A percentile compares a stretch with the other conserved stretches of the same genome.
These are phyloP conservation scores for Acrocyrtus sp. DNA, from an alignment of 2,888 invertebrate species.

Conservation along the genomic window DNA sequence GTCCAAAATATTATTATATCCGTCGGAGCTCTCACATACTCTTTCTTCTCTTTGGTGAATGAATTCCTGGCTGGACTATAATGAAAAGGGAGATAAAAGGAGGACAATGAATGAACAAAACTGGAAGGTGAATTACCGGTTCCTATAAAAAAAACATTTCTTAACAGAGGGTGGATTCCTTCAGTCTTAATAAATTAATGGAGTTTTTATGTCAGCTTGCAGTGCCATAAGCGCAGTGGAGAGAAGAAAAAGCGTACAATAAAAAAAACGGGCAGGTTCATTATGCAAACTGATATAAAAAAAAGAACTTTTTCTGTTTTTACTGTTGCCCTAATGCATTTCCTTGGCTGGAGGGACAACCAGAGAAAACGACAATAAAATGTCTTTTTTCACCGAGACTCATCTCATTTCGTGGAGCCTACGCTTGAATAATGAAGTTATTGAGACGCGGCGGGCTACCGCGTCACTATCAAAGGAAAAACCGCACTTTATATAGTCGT, in stretches of 20 bases:
- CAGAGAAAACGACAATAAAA: slow-evolving; percentile 36
- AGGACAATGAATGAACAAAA: slow-evolving; percentile 25
- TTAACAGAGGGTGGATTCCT: slow-evolving; percentile 40
- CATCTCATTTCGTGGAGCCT: slow-evolving; percentile 15
- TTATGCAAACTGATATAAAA: too few relatives aligned
- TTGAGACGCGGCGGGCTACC: slow-evolving; percentile 45
- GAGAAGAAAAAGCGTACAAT: too few relatives aligned
- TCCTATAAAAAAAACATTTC: slow-evolving; percentile 18
- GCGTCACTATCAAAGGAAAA: slow-evolving; percentile 27
- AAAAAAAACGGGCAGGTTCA: too few relatives aligned
- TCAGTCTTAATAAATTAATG: slow-evolving; percentile 50
- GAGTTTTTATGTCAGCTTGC: slow-evolving; percentile 51
- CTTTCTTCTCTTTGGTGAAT: too few relatives aligned
- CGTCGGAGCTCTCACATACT: too few relatives aligned
- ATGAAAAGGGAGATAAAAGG: slow-evolving; percentile 1
- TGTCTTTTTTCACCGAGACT: slow-evolving; percentile 18
- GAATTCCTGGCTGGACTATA: background rate
- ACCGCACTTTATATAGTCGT: too few relatives aligned
- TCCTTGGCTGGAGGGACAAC: too few relatives aligned
- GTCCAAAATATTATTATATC: too few relatives aligned
- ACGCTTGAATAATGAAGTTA: slow-evolving; percentile 45
- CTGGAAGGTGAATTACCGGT: slow-evolving; percentile 31
- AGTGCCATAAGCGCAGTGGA: too few relatives aligned
- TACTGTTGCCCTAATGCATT: too few relatives aligned
- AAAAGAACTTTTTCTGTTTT: too few relatives aligned